A percentile compares a stretch with the other conserved stretches of the same genome.
These are phyloP conservation scores for Batillaria attramentaria DNA, from an alignment of 1,140 invertebrate species.

Conservation along the genomic window DNA sequence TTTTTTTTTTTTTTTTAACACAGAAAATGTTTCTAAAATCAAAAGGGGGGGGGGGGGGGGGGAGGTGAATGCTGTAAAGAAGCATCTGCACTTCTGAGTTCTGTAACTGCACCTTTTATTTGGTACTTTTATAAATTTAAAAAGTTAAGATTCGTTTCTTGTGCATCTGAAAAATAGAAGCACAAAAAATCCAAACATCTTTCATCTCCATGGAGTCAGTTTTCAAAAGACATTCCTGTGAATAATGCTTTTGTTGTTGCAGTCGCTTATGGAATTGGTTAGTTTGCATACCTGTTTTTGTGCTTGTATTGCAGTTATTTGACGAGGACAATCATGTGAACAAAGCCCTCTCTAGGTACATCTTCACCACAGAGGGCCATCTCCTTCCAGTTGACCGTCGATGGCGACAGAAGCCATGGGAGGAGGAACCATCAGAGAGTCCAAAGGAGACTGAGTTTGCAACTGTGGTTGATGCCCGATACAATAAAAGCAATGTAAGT, in stretches of 20 bases:
- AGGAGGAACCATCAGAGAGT: conserved; percentile 23
- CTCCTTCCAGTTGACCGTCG: conserved; percentile 76
- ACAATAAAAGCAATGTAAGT: conserved; percentile 58
- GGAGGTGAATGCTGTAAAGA: too few species aligned
- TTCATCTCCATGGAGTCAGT: too few species aligned
- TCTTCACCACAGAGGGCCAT: conserved; percentile 83
- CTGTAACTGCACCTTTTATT: too few species aligned
- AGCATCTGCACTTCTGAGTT: too few species aligned
- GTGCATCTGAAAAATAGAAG: neutral
- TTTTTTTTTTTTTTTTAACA: too few species aligned
- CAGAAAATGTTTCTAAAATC: too few species aligned
- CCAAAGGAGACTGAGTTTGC: neutral
- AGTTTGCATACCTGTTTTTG: too few species aligned
- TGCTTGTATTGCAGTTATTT: conserved; percentile 76
- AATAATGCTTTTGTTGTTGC: neutral
- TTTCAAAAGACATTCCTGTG: neutral
- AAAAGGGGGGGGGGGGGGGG: too few species aligned
- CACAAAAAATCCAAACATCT: neutral
- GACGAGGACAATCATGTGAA: conserved; percentile 80
- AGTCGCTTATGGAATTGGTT: neutral
- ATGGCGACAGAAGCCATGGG: conserved; percentile 68
- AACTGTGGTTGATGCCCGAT: conserved; percentile 48
- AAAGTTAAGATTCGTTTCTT: too few species aligned
- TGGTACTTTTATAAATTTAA: too few species aligned
- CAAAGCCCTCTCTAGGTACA: conserved; percentile 74